Evolutionary conservation across 2,888 invertebrate genomes (phyloP).

Genomic region (Euphydryas editha): DNA sequence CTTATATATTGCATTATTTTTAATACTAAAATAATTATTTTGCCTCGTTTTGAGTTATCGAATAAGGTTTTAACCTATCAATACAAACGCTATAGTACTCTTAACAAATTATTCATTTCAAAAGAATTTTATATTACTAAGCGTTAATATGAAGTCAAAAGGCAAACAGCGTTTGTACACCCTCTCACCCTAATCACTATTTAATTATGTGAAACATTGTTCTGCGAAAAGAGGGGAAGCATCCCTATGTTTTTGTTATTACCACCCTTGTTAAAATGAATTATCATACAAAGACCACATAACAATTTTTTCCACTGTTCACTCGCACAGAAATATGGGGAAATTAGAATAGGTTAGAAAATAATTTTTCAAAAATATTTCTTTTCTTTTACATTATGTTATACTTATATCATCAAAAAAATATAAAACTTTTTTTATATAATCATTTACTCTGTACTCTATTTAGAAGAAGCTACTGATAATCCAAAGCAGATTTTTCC

Average conservation of each 20-base stretch:
- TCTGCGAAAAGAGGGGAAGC: constrained; percentile 57
- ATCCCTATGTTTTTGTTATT: constrained; percentile 65
- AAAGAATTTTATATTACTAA: constrained; percentile 2
- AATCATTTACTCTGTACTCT: too few species aligned
- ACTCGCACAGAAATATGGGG: constrained; percentile 4
- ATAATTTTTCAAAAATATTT: constrained; percentile 16
- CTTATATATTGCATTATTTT: too few species aligned
- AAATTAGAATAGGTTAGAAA: constrained; percentile 16
- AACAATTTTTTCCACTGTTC: constrained; percentile 21
- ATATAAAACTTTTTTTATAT: too few species aligned
- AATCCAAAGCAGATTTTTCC: too few species aligned
- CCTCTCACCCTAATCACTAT: constrained; percentile 68
- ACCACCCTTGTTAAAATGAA: constrained; percentile 43
- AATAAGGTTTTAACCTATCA: too few species aligned
- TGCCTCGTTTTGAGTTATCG: too few species aligned
- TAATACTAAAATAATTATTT: too few species aligned
- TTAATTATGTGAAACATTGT: constrained; percentile 73
- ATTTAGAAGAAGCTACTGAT: too few species aligned
- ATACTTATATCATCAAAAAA: too few species aligned
- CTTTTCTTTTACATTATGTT: too few species aligned
- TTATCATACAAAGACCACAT: constrained; percentile 41
- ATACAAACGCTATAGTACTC: background rate
- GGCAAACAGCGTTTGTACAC: constrained; percentile 17
- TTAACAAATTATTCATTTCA: background rate
- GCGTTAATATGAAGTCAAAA: constrained; percentile 11